phyloP scores from a whole-genome alignment of 2,888 invertebrate genomes.

The Zelleria hepariella region DNA sequence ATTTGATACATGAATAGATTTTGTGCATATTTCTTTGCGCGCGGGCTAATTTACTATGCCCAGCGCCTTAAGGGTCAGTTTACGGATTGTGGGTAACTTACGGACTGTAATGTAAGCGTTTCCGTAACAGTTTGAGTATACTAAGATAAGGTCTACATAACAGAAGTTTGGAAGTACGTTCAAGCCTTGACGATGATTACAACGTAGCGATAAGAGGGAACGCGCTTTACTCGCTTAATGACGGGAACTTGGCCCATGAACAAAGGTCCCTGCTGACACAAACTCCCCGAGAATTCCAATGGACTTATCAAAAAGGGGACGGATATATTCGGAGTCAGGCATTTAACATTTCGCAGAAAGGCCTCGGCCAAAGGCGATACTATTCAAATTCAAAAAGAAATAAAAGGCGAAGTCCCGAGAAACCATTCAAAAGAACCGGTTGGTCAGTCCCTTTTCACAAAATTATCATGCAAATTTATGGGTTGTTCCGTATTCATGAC shows the following conservation, averaged over 20 bases:
- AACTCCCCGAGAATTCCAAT: neutral
- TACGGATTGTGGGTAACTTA: no score
- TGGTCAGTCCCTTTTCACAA: slow-evolving; percentile 10
- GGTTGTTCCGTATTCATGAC: no score
- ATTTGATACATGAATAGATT: no score
- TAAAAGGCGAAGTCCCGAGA: slow-evolving; percentile 8
- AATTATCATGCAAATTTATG: slow-evolving; percentile 58
- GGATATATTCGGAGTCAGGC: neutral
- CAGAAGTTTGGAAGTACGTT: neutral
- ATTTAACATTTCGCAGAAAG: neutral
- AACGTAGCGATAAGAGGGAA: neutral
- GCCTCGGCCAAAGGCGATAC: neutral
- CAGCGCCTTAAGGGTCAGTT: no score
- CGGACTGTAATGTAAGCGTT: neutral
- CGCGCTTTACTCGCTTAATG: neutral
- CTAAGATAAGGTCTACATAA: neutral
- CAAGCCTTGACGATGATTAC: neutral
- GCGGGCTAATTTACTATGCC: no score
- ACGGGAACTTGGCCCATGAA: neutral
- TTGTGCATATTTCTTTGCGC: no score
- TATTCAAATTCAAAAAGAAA: neutral
- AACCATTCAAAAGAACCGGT: neutral
- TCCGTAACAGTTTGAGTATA: neutral
- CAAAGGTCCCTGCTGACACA: neutral
- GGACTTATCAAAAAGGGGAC: neutral